A percentile compares a stretch with the other conserved stretches of the same genome.
Conservation (phyloP, 2,888 invertebrate species). For the Eumacrocentrus americanus region DNA sequence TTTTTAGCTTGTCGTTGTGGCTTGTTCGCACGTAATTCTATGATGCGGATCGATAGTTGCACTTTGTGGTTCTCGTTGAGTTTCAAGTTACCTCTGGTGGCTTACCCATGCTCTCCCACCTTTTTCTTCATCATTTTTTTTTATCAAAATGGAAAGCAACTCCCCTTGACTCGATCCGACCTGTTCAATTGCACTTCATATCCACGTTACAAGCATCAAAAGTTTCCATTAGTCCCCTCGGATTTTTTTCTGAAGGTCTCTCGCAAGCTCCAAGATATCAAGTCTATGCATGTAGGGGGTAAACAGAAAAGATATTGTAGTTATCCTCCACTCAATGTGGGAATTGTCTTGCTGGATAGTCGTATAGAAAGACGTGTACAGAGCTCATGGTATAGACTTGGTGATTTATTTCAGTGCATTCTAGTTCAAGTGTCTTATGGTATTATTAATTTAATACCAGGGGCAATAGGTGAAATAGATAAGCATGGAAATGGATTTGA, state of each 20-base stretch:
- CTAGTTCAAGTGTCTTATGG: no score
- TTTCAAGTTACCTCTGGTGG: slow-evolving; percentile 36
- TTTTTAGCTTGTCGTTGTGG: slow-evolving; percentile 8
- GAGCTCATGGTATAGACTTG: no score
- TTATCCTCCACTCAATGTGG: no score
- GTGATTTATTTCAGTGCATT: no score
- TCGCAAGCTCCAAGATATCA: no score
- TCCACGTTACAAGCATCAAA: background rate
- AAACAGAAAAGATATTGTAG: no score
- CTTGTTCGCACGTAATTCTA: slow-evolving; percentile 36
- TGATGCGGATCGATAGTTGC: slow-evolving; percentile 39
- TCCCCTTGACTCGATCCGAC: background rate
- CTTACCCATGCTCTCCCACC: slow-evolving; percentile 25
- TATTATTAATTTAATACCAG: no score
- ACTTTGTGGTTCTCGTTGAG: slow-evolving; percentile 41
- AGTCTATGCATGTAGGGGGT: no score
- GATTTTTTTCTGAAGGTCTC: background rate
- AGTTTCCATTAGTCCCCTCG: background rate
- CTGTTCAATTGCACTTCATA: background rate
- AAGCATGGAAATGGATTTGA: slow-evolving; percentile 46
- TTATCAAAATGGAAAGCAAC: background rate
- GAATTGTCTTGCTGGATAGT: no score
- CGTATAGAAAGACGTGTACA: no score
- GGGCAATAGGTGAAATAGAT: no score
- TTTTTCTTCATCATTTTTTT: background rate